phyloP scores from a whole-genome alignment of 2,797 vertebrate genomes.

The Gambelia wislizenii region DNA sequence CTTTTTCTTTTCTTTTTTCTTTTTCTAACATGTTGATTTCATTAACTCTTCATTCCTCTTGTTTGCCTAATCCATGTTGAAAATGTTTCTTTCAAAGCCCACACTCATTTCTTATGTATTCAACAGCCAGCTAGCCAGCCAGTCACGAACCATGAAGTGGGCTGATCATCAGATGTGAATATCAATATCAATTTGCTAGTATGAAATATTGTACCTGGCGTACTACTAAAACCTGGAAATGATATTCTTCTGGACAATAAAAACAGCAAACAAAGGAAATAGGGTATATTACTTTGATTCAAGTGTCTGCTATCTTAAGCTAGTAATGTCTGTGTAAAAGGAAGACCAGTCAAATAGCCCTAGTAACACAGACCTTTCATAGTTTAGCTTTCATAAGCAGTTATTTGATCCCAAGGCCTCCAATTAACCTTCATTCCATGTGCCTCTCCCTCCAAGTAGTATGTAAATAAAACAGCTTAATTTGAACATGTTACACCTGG shows the following conservation, averaged over 20 bases:
- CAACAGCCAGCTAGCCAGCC: not conserved
- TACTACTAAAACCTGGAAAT: not conserved
- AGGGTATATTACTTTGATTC: not conserved
- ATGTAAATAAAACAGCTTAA: conserved; percentile 69
- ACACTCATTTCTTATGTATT: not conserved
- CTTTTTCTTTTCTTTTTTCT: not conserved
- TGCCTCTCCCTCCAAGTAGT: not conserved
- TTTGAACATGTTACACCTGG: conserved; percentile 60
- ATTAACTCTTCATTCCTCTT: conserved; percentile 25
- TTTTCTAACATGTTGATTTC: not conserved
- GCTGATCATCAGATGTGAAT: not conserved
- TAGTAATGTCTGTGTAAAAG: not conserved
- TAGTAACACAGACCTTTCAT: conserved; percentile 19
- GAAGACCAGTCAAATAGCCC: conserved; percentile 40
- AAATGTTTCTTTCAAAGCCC: conserved; percentile 29
- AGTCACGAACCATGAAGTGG: not conserved
- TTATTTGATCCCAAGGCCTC: conserved; percentile 61
- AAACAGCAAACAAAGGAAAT: not conserved
- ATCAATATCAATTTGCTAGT: not conserved
- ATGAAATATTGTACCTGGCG: not conserved
- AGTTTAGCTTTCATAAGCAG: conserved; percentile 42
- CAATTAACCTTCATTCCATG: conserved; percentile 56
- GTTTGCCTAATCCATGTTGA: conserved; percentile 14
- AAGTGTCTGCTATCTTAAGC: not conserved
- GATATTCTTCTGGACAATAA: not conserved